Evolutionary conservation across 2,113 vertebrate species (phyloP), one percentile per base, ranked within the genome.

Genomic region (Lonchura striata): DNA sequence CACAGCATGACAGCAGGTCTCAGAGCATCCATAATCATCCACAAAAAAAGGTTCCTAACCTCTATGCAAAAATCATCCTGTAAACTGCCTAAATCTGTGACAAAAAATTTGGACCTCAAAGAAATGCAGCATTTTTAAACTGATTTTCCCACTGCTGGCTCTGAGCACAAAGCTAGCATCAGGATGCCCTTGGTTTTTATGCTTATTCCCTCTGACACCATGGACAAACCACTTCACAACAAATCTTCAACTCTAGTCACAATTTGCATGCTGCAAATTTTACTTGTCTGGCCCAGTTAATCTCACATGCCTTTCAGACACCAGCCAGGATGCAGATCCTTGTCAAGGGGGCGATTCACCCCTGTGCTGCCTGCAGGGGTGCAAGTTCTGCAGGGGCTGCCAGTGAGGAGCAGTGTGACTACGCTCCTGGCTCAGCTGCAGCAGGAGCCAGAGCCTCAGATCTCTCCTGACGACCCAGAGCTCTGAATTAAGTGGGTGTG

Each of bases 51-150:
- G 47, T 81, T 37, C 69, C 53, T 81, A 83, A 71, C 20, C n/a
- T 94, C 96, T 96, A 96, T 95, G 96, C 96, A 96, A 96, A 96
- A 90, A 39, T 64, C 79, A 49, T 64, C 53, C 79, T 64, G 27
- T 75, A 74, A 83, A 63, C 52, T 93, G 88, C 69, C 80, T 75
- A 66, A 85, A 90, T 90, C 63, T 65, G 74, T 76, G 30, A 87
- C 13, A 86, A 71, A 53, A 60, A 93, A 95, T 57, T 78, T 83
- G 41, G 53, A 75, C 35, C 70, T 91, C 63, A 84, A 82, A 89
- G 50, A 79, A 85, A 69, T 3, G 42, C 75, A 86, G 77, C 37
- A 41, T 56, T 90, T 94, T 78, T 68, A 28, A 88, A 83, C 52
- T 64, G 60, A 0, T 1, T 70, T 63, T 78, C 77, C 66, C 76